Evolutionary conservation across 2,888 invertebrate species (phyloP), one percentile per base, ranked within the genome.

Genomic region (Thumatha senex): DNA sequence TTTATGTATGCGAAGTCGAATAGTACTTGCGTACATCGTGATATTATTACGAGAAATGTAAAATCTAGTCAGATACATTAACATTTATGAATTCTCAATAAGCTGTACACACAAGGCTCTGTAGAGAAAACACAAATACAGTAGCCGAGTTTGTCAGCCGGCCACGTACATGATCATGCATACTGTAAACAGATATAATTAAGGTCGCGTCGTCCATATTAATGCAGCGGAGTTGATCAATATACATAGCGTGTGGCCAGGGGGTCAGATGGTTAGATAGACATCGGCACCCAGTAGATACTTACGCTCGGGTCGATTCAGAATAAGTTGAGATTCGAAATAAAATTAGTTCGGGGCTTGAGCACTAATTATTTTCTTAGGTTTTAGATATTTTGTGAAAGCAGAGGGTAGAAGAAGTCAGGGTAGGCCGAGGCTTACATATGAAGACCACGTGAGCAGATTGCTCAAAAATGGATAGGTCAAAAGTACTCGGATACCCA

Each of bases 131-230:
- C 39, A 36, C 40, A 40, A 55, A 56, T 53, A 57, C 61, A 63
- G 67, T 51, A 67, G 67, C 58, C 29, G 40, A 57, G 59, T 56
- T 52, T 43, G 53, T 49, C 53, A 46, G 39, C 39, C 51, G 24
- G 43, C 55, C 72, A 70, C 73, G 80, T 73, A 76, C 82, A 70
- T 78, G 80, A 56, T 73, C 71, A 58, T 70, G 78, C 76, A 82
- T 78, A 76, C 74, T 75, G 75, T 80, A 77, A 80, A 82, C 78
- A 82, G 76, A 77, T 77, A 74, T 82, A 81, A 85, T 86, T 85
- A 84, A 82, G 82, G 84, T 77, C 83, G 76, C 58, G 57, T 58
- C 76, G 70, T 76, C 74, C 76, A 77, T 81, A 79, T 76, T 76
- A 75, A 79, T 78, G 72, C 67, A 61, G 72, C 67, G 60, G 60